phyloP scores from a whole-genome alignment of 64 coral and sea anemone species.

The Astreopora myriophthalma region DNA sequence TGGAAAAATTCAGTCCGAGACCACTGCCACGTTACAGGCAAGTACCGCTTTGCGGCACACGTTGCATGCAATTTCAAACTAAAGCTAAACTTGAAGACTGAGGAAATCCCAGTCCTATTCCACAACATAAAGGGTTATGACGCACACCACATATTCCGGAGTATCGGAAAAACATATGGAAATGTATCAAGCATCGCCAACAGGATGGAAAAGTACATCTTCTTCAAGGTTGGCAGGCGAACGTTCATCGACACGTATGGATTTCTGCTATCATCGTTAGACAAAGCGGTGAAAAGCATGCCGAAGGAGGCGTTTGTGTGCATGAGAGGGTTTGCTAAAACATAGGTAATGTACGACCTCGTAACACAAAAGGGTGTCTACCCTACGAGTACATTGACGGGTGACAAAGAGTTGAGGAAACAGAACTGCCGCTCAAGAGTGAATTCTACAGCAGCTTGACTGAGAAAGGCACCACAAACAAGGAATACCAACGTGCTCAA shows the following conservation, averaged over 20 bases:
- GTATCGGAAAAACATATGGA: not conserved
- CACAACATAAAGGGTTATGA: not conserved
- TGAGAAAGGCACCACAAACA: not conserved
- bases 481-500: not conserved
- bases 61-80: not conserved
- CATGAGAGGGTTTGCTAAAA: not conserved
- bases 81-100: not conserved
- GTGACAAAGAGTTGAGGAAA: not conserved
- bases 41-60: not conserved
- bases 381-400: not conserved
- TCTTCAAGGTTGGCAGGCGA: not conserved
- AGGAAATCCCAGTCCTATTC: not conserved
- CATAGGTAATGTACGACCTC: too few species aligned
- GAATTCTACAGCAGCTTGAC: not conserved
- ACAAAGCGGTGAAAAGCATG: not conserved
- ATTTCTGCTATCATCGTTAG: too few species aligned
- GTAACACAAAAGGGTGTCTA: not conserved
- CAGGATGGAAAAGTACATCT: not conserved
- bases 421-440: not conserved
- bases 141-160: not conserved
- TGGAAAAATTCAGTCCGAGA: not conserved
- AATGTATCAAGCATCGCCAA: not conserved
- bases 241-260: too few species aligned
- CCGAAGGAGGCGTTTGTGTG: not conserved
- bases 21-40: constrained; percentile 14